These are phyloP conservation scores for Schizopygopsis malacanthus DNA, from an alignment of 2,797 vertebrate genomes.

Conservation along the genomic window DNA sequence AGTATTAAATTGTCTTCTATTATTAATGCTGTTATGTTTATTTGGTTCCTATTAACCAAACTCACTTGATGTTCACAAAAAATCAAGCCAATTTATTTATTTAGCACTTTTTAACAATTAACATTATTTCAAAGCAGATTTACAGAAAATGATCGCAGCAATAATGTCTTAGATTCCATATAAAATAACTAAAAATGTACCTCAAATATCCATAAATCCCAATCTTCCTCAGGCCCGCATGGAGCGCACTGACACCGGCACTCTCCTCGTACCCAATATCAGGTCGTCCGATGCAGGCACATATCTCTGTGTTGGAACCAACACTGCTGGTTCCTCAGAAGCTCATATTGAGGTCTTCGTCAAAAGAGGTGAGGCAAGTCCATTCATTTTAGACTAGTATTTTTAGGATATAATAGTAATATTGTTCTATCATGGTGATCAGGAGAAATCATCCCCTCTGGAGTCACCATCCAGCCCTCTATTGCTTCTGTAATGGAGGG, in stretches of 20 bases:
- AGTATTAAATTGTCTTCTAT: background rate
- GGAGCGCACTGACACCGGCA: slow-evolving; percentile 89
- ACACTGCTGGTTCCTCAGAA: slow-evolving; percentile 81
- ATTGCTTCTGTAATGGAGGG: slow-evolving; percentile 86
- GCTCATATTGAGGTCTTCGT: slow-evolving; percentile 87
- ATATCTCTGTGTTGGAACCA: slow-evolving; percentile 92
- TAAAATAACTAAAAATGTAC: background rate
- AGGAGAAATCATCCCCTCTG: slow-evolving; percentile 73
- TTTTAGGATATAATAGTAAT: background rate
- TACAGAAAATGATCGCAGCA: background rate
- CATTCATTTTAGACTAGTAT: background rate
- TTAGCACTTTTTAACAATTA: background rate
- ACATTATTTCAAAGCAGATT: background rate
- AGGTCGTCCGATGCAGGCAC: slow-evolving; percentile 78
- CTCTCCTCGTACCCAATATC: slow-evolving; percentile 88
- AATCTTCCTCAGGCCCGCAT: slow-evolving; percentile 78
- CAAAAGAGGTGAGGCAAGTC: slow-evolving; percentile 78
- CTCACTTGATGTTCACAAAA: background rate
- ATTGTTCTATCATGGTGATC: slow-evolving; percentile 23
- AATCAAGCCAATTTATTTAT: background rate
- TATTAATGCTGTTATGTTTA: slow-evolving; percentile 13
- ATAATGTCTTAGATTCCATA: background rate
- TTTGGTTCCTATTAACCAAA: background rate
- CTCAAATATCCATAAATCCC: background rate
- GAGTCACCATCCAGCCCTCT: slow-evolving; percentile 85